Conservation (phyloP, 2,888 invertebrate genomes). For the Ophonus ardosiacus region DNA sequence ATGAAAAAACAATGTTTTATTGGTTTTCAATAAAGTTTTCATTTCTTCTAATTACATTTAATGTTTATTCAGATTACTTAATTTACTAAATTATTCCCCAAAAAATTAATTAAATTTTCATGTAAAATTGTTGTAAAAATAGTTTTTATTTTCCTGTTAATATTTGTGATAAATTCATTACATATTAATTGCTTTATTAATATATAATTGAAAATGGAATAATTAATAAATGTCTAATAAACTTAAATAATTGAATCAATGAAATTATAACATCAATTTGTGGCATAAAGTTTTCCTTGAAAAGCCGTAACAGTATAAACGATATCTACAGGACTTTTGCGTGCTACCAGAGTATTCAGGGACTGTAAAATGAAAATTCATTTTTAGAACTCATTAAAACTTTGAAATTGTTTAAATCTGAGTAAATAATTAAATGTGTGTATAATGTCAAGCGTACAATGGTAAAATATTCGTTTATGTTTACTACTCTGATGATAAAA, state of each 20-base stretch:
- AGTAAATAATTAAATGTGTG: conserved; percentile 57
- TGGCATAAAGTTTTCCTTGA: conserved; percentile 1
- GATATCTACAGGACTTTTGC: conserved; percentile 23
- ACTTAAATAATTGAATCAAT: conserved; percentile 21
- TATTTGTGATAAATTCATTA: not conserved
- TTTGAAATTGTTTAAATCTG: conserved; percentile 55
- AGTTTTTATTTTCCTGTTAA: too few relatives aligned
- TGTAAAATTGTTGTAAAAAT: too few relatives aligned
- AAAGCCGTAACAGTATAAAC: not conserved
- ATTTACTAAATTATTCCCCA: too few relatives aligned
- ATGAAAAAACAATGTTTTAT: too few relatives aligned
- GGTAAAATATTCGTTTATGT: conserved; percentile 43
- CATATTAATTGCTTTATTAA: not conserved
- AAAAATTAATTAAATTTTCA: too few relatives aligned
- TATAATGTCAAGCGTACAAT: conserved; percentile 32
- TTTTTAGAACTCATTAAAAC: conserved; percentile 62
- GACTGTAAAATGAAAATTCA: conserved; percentile 57
- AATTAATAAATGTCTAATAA: not conserved
- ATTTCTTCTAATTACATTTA: too few relatives aligned
- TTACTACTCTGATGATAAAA: not conserved
- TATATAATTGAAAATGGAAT: not conserved
- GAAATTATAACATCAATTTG: conserved; percentile 32
- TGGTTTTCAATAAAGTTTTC: too few relatives aligned
- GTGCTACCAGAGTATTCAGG: conserved; percentile 44
- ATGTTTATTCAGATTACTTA: too few relatives aligned